Evolutionary conservation across 2,888 invertebrate genomes (phyloP).

Genomic region (Eupithecia abbreviata): DNA sequence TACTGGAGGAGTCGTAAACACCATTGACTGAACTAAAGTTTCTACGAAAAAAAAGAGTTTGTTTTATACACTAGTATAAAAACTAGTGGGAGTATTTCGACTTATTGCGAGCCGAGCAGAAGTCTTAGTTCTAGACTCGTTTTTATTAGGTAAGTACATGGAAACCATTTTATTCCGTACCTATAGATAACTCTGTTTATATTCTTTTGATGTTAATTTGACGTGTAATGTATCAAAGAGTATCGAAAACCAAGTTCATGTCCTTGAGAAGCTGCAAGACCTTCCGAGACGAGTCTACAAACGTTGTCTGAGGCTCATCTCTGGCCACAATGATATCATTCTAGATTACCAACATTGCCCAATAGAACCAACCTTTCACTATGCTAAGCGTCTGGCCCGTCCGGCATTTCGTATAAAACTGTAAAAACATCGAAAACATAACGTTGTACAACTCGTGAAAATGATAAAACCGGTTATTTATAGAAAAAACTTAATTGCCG

Average conservation of each 20-base stretch:
- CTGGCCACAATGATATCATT: neutral
- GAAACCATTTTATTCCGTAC: no score
- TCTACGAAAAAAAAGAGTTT: no score
- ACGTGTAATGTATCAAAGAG: neutral
- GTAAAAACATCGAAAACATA: neutral
- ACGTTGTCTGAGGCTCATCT: neutral
- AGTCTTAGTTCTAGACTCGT: neutral
- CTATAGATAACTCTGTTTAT: no score
- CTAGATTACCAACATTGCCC: neutral
- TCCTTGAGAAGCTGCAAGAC: neutral
- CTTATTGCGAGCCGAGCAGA: neutral
- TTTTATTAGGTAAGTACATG: neutral
- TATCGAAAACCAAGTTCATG: neutral
- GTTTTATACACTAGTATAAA: no score
- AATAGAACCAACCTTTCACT: neutral
- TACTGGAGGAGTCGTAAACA: no score
- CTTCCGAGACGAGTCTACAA: neutral
- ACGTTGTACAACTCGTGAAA: neutral
- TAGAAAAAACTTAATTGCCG: neutral
- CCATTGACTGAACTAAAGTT: no score
- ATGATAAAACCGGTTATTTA: neutral
- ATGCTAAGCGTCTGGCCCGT: neutral
- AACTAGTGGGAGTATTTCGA: no score
- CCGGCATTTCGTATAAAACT: neutral
- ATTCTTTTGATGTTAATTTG: neutral